phyloP scores from a whole-genome alignment of 2,113 vertebrate species.

The Cyrtonyx montezumae region DNA sequence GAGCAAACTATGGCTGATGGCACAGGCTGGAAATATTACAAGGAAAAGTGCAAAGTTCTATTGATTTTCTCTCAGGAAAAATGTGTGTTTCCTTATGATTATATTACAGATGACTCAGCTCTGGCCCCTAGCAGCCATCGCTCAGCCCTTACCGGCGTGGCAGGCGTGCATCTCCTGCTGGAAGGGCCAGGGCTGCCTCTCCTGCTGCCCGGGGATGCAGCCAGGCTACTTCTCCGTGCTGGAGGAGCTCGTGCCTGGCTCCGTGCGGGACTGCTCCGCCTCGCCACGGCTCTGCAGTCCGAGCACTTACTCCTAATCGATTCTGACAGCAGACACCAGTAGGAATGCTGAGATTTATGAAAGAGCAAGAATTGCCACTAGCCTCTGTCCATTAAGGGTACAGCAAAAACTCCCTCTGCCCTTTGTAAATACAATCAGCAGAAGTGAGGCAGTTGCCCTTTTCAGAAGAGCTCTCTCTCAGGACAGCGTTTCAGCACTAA shows the following conservation, averaged over 20 bases:
- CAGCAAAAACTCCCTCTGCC: slow-evolving; percentile 6
- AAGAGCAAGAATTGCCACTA: slow-evolving; percentile 59
- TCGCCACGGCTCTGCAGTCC: background rate
- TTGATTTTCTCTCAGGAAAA: slow-evolving; percentile 68
- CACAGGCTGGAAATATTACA: slow-evolving; percentile 51
- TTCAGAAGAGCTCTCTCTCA: slow-evolving; percentile 21
- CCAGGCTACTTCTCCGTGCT: accelerated
- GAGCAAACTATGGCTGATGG: slow-evolving; percentile 36
- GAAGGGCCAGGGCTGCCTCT: background rate
- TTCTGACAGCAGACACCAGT: slow-evolving; percentile 21
- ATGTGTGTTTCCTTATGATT: slow-evolving; percentile 56
- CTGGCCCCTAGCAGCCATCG: background rate
- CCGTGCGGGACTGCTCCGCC: accelerated
- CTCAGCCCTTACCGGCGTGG: background rate
- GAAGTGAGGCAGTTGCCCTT: slow-evolving; percentile 57
- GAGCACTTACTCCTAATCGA: slow-evolving; percentile 18
- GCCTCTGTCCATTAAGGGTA: slow-evolving; percentile 36
- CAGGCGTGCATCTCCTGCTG: accelerated
- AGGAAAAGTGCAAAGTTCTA: slow-evolving; percentile 67
- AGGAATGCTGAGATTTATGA: slow-evolving; percentile 34
- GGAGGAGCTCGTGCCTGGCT: background rate
- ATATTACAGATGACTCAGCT: slow-evolving; percentile 47
- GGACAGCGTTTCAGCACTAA: slow-evolving; percentile 25
- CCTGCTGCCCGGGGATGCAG: accelerated
- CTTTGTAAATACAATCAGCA: slow-evolving; percentile 48